These are phyloP conservation scores for Drosophila kepulauana DNA, from an alignment of 1,140 invertebrate species.

Conservation along the genomic window DNA sequence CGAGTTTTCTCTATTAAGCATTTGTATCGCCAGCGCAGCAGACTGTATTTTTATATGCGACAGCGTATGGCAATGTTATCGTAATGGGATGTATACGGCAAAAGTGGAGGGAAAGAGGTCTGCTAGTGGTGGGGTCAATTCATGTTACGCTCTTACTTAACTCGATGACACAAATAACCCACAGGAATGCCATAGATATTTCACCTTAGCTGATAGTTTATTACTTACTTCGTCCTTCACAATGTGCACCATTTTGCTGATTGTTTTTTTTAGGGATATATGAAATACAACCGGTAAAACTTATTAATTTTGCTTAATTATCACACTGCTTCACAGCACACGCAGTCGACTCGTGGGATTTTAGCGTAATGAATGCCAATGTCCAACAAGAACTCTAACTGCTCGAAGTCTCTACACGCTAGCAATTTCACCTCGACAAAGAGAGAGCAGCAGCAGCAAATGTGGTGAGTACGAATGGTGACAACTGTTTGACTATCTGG, in stretches of 20 bases:
- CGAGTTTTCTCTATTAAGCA: constrained; percentile 36
- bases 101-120: constrained; percentile 1
- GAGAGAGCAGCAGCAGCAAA: background rate
- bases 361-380: constrained; percentile 42
- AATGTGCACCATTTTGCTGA: constrained; percentile 73
- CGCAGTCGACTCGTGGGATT: constrained; percentile 47
- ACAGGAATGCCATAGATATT: background rate
- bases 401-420: constrained; percentile 5
- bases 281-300: constrained; percentile 55
- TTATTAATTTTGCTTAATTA: constrained; percentile 70
- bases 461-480: background rate
- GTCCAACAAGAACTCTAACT: constrained; percentile 9
- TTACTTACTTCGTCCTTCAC: constrained; percentile 76
- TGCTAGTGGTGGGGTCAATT: constrained; percentile 11
- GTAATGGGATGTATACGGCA: background rate
- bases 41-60: constrained; percentile 22
- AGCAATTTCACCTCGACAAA: constrained; percentile 20
- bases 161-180: constrained; percentile 11
- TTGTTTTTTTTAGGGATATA: constrained; percentile 23
- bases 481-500: background rate
- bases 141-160: constrained; percentile 39
- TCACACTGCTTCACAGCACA: constrained; percentile 27
- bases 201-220: background rate
- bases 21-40: constrained; percentile 24
- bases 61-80: constrained; percentile 47